Base-by-base conservation (phyloP, 2,113 vertebrate genomes). In the Lepus europaeus region DNA sequence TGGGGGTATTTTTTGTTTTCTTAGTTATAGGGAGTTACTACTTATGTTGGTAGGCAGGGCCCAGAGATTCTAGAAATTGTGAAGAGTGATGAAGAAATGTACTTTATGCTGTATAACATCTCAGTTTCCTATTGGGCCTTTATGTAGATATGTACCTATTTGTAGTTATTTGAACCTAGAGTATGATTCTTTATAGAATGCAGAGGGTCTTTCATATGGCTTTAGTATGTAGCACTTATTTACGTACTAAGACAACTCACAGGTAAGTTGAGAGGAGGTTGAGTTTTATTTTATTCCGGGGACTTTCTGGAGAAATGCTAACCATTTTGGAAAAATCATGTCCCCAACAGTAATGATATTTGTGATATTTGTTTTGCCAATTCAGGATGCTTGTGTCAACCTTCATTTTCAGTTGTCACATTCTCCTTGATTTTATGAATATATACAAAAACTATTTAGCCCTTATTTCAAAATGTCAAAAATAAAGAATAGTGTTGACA, bases 381-480 rank as follows among this genome's bases (percentile, higher is more conserved):
- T 61, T n/a, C 2, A 59, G 66, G 72, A 20, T 84, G 53, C 87
- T 66, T 33, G 68, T 84, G 29, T 96, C 80, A 90, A 68, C 72
- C 63, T 91, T 96, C 72, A 84, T 93, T 95, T 91, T 91, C 56
- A 90, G 61, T 89, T 97, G 84, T 94, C 90, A 94, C 33, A 31
- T 59, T 81, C 72, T 72, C 61, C 76, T 93, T 84, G 61, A 93
- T 93, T 96, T 93, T 89, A 92, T 87, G 59, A 68, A 7, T 84
- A 73, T 70, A 39, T 81, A 85, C 81, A 89, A 91, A 95, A 93
- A 20, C 53, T 68, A 61, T 70, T 89, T 87, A 96, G 53, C 25
- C 20, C 33, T 94, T 94, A 91, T 87, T 96, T 95, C 63, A 91
- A 81, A 96, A 90, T 91, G 81, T 91, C 93, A 94, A 78, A 94